Conservation (phyloP, 2,797 vertebrate species). For the Eurystomus glaucurus region DNA sequence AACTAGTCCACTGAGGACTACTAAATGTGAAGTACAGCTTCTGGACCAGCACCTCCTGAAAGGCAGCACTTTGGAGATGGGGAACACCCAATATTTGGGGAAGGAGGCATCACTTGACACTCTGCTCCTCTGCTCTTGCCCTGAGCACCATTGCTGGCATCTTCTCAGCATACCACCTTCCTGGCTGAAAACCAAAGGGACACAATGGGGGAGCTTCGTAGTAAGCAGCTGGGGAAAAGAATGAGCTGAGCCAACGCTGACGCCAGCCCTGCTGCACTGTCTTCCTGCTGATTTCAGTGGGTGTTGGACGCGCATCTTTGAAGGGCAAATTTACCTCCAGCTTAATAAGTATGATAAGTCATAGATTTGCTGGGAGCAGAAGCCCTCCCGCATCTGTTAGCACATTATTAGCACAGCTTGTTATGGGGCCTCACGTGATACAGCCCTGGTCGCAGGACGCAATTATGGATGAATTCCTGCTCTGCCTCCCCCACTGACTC, state of each 20-base stretch:
- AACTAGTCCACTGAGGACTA: not conserved
- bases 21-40: not conserved
- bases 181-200: not conserved
- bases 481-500: constrained; percentile 61
- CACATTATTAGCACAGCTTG: constrained; percentile 76
- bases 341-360: constrained; percentile 68
- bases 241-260: not conserved
- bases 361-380: constrained; percentile 64
- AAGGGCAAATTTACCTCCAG: constrained; percentile 68
- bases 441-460: constrained; percentile 15
- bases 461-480: constrained; percentile 72
- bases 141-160: not conserved
- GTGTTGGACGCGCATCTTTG: constrained; percentile 22
- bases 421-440: constrained; percentile 62
- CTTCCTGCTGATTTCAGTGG: constrained; percentile 37
- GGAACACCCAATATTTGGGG: fast-evolving
- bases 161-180: not conserved
- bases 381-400: constrained; percentile 69
- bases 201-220: fast-evolving
- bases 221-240: not conserved
- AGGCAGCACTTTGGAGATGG: not conserved
- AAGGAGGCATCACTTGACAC: not conserved
- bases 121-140: not conserved
- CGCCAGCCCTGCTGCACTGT: not conserved
- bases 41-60: not conserved